These are phyloP conservation scores for Urechis unicinctus DNA, from an alignment of 2,888 invertebrate species.

Conservation along the genomic window DNA sequence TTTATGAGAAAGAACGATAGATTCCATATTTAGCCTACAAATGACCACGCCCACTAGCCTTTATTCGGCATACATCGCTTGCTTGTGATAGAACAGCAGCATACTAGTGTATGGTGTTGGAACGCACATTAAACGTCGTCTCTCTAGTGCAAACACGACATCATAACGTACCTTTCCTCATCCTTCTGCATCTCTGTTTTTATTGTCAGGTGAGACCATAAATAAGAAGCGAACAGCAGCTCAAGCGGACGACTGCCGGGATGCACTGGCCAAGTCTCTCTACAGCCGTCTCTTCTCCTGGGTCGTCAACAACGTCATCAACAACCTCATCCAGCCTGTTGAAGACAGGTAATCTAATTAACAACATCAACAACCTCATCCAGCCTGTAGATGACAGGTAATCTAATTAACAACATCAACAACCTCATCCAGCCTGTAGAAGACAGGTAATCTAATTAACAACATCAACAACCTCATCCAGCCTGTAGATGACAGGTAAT, in stretches of 20 bases:
- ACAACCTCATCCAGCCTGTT: constrained; percentile 59
- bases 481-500: neutral
- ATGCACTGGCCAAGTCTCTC: constrained; percentile 72
- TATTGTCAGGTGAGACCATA: constrained; percentile 14
- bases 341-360: constrained; percentile 3
- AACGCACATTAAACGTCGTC: no score
- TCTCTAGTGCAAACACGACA: no score
- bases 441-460: no score
- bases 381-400: neutral
- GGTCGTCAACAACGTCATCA: constrained; percentile 74
- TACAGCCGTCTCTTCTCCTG: constrained; percentile 79
- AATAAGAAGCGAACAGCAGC: constrained; percentile 55
- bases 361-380: neutral
- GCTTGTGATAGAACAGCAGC: no score
- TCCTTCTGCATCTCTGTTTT: neutral
- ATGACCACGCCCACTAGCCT: no score
- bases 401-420: neutral
- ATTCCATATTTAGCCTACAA: no score
- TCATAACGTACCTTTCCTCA: no score
- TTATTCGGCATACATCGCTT: no score
- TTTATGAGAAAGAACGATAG: no score
- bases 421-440: neutral
- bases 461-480: no score
- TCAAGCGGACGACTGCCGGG: constrained; percentile 74
- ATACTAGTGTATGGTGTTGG: no score